phyloP scores from a whole-genome alignment of 2,888 invertebrate species.

The Synergus laeviventris region DNA sequence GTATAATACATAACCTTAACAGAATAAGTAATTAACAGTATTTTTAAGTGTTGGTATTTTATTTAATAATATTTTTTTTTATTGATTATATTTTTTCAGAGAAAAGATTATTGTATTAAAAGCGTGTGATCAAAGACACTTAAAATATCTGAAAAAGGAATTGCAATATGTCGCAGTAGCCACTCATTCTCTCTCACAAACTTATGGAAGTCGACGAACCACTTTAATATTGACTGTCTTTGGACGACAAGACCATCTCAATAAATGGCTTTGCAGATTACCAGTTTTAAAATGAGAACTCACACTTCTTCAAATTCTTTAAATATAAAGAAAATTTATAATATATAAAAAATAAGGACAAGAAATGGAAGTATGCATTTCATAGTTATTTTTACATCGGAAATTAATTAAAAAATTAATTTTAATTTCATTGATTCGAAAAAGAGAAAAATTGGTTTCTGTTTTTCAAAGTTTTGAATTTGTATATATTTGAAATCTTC shows the following conservation, averaged over 20 bases:
- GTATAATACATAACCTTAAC: too few relatives aligned
- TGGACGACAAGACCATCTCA: conserved; percentile 76
- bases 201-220: conserved; percentile 52
- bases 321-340: not conserved
- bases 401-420: too few relatives aligned
- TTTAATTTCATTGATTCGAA: too few relatives aligned
- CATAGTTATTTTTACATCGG: not conserved
- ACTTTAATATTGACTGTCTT: conserved; percentile 76
- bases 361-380: not conserved
- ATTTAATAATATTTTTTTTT: not conserved
- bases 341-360: not conserved
- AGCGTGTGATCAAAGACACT: conserved; percentile 62
- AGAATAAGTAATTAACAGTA: not conserved
- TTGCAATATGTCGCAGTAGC: conserved; percentile 55
- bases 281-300: conserved; percentile 53
- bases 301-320: not conserved
- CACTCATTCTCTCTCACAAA: conserved; percentile 51
- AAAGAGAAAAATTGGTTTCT: not conserved
- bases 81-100: conserved; percentile 43
- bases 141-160: conserved; percentile 59
- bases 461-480: not conserved
- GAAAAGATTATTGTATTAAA: conserved; percentile 57
- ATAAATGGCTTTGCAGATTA: conserved; percentile 73
- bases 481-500: not conserved
- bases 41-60: not conserved